phyloP scores from a whole-genome alignment of 2,888 invertebrate species.

The Byasa hedistus region DNA sequence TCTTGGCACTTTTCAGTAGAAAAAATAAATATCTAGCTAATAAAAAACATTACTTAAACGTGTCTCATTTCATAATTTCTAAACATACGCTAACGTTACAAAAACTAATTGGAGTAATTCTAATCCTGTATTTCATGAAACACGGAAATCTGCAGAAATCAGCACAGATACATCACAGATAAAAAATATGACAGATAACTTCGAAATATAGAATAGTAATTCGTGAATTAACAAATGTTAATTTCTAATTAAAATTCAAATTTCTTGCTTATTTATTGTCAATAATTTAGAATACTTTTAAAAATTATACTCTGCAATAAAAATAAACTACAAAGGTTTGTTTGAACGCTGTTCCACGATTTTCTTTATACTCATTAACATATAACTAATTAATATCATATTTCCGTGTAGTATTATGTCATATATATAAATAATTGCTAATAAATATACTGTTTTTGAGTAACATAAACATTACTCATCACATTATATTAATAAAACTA shows the following conservation, averaged over 20 bases:
- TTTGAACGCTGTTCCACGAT: no score
- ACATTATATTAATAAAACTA: no score
- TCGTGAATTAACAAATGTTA: background rate
- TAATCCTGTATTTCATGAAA: conserved; percentile 61
- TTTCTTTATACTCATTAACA: no score
- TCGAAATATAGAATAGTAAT: background rate
- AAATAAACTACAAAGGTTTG: no score
- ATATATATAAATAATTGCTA: no score
- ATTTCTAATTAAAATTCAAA: background rate
- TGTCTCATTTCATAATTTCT: conserved; percentile 46
- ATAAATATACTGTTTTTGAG: no score
- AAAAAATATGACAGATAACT: conserved; percentile 13
- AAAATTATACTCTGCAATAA: no score
- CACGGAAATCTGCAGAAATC: conserved; percentile 56
- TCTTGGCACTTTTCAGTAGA: conserved; percentile 42
- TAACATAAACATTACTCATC: no score
- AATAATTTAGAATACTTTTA: no score
- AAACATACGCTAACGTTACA: conserved; percentile 37
- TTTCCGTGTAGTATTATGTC: no score
- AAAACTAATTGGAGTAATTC: conserved; percentile 44
- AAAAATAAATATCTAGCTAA: conserved; percentile 34
- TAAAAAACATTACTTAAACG: conserved; percentile 50
- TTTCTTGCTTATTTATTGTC: background rate
- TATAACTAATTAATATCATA: no score
- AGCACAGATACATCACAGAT: conserved; percentile 42